Base-by-base conservation (phyloP, 2,888 invertebrate genomes). In the Camptogramma bilineatum region DNA sequence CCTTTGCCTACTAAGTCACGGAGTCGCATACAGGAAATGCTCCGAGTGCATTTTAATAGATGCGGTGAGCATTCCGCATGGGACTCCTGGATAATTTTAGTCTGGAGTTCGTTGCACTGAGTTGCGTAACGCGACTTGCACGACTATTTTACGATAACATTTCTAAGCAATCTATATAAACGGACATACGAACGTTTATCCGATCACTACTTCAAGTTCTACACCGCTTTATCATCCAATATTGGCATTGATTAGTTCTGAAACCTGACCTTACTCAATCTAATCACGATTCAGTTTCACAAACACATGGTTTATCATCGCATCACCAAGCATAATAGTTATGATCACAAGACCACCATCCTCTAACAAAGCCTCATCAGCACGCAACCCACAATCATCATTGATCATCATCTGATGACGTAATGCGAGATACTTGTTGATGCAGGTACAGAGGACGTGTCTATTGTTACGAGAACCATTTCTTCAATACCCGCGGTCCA, bases 381-480 rank as follows among this genome's bases (percentile, higher is more conserved):
- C 79, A 72, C 70, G 62, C 65, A 61, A 62, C 66, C 66, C 69
- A 73, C 42, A 62, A 56, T 64, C 71, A 72, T 68, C 58, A 66
- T 55, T 64, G 67, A 65, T 63, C 58, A 77, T 75, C 56, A 56
- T 34, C 18, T 44, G 52, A 50, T 65, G 76, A 75, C 72, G 75
- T 77, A 79, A 79, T 71, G 67, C 68, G 72, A 72, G 72, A 72
- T 75, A 80, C 86, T 91, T 91, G 77, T 92, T 92, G 87, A 86
- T 88, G 84, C 93, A 93, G 93, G 93, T 93, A 93, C 92, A 92
- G 91, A 83, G 92, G 91, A 82, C 92, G 93, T 77, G 91, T 89
- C 65, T 93, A 93, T 92, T 86, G 86, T 86, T 93, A 93, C 91
- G 91, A 93, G 88, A 92, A 91, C 86, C 93, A 93, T 91, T 93